phyloP scores from a whole-genome alignment of 2,797 vertebrate genomes.

The Eulemur albifrons region DNA sequence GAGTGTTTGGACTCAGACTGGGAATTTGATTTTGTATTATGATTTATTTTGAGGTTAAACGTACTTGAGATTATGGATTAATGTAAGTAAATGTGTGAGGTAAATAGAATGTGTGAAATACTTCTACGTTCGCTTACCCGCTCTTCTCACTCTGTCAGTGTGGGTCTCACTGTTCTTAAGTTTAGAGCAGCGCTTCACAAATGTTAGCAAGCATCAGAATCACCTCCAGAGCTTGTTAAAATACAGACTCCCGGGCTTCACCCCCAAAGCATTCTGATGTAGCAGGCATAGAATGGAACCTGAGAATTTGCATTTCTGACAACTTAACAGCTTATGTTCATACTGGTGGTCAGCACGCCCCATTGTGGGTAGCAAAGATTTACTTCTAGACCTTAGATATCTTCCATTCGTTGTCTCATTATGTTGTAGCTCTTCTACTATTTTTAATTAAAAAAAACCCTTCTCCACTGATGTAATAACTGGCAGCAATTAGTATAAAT shows the following conservation, averaged over 20 bases:
- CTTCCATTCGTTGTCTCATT: neutral
- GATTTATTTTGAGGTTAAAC: neutral
- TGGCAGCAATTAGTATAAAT: neutral
- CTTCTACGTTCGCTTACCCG: neutral
- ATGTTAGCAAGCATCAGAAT: neutral
- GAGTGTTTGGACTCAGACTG: neutral
- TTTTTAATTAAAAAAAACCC: neutral
- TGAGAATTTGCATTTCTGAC: neutral
- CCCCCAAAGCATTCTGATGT: neutral
- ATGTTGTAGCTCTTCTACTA: neutral
- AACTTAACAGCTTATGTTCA: neutral
- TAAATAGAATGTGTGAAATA: neutral
- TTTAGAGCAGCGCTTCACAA: neutral
- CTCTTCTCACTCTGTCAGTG: neutral
- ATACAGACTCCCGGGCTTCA: neutral
- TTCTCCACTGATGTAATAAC: neutral
- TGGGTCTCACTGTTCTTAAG: neutral
- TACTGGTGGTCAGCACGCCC: neutral
- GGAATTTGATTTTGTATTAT: neutral
- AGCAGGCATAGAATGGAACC: neutral
- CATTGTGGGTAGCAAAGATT: neutral
- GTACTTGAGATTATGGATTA: neutral
- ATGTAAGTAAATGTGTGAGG: neutral
- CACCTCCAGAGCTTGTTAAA: neutral
- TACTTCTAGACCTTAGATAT: too few relatives aligned